Conservation (phyloP, 2,797 vertebrate genomes). For the Spondyliosoma cantharus region DNA sequence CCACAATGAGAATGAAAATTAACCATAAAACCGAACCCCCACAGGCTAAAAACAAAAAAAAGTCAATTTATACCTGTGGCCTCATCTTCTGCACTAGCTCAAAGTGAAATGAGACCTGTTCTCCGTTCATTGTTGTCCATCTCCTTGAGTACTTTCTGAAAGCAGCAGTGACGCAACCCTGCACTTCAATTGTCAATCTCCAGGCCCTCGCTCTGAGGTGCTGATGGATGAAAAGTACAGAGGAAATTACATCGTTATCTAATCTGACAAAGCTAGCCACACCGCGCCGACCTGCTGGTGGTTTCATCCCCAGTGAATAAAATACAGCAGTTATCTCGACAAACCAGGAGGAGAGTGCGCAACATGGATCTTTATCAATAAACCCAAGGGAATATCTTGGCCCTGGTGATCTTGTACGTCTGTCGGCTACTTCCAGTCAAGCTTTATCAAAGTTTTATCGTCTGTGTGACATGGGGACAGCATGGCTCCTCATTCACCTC, state of each 20-base stretch:
- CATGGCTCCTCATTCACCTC: slow-evolving; percentile 41
- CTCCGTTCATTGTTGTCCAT: slow-evolving; percentile 19
- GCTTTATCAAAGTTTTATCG: slow-evolving; percentile 63
- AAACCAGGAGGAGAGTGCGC: slow-evolving; percentile 43
- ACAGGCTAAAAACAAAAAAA: slow-evolving; percentile 11
- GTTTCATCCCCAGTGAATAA: slow-evolving; percentile 42
- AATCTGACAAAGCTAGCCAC: slow-evolving; percentile 58
- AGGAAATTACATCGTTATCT: slow-evolving; percentile 72
- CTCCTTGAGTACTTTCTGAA: slow-evolving; percentile 25
- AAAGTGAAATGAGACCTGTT: slow-evolving; percentile 29
- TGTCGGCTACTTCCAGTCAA: slow-evolving; percentile 37
- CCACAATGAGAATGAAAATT: slow-evolving; percentile 41
- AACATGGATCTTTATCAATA: slow-evolving; percentile 37
- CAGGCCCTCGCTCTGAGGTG: slow-evolving; percentile 36
- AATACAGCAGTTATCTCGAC: slow-evolving; percentile 48
- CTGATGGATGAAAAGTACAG: slow-evolving; percentile 53
- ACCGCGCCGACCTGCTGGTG: slow-evolving; percentile 27
- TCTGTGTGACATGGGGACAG: slow-evolving; percentile 44
- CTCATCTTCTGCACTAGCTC: slow-evolving; percentile 1
- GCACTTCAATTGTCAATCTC: slow-evolving; percentile 24
- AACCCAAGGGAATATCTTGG: slow-evolving; percentile 18
- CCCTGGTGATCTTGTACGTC: slow-evolving; percentile 19
- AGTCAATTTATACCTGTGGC: not conserved
- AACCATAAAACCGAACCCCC: slow-evolving; percentile 28
- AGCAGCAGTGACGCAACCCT: slow-evolving; percentile 34